Conservation (phyloP, 2,113 vertebrate genomes). For the Puntigrus tetrazona region DNA sequence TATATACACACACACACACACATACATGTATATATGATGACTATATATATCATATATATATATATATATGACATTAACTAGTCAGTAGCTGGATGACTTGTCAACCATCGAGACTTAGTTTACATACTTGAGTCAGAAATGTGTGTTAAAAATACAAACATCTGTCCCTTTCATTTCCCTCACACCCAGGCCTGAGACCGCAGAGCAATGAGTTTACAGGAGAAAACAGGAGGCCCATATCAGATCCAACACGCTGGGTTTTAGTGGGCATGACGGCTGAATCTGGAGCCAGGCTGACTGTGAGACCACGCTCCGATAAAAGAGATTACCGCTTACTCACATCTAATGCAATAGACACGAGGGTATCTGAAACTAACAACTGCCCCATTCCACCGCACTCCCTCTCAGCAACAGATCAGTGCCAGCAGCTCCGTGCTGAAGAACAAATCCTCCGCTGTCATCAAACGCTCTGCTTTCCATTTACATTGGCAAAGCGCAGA, state of each 20-base stretch:
- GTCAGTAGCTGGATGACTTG: background rate
- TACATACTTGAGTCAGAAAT: background rate
- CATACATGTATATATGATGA: no score
- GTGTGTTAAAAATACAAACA: background rate
- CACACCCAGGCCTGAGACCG: background rate
- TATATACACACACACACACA: no score
- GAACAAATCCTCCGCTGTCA: constrained; percentile 51
- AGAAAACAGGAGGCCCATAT: background rate
- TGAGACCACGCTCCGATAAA: constrained; percentile 6
- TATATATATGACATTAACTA: no score
- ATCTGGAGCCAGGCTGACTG: constrained; percentile 40
- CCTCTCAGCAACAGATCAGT: constrained; percentile 14
- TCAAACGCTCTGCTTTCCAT: constrained; percentile 47
- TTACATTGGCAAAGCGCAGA: constrained; percentile 42
- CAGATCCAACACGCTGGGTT: constrained; percentile 30
- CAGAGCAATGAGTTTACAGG: background rate
- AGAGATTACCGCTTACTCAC: constrained; percentile 30
- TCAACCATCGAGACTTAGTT: background rate
- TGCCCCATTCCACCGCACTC: constrained; percentile 5
- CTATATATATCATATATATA: no score
- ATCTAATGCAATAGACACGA: constrained; percentile 44
- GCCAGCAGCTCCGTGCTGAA: constrained; percentile 15
- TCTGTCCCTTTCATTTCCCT: background rate
- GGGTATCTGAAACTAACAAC: constrained; percentile 3
- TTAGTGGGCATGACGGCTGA: constrained; percentile 35